These are phyloP conservation scores for Platycheirus albimanus DNA, from an alignment of 2,888 invertebrate genomes.

Conservation along the genomic window DNA sequence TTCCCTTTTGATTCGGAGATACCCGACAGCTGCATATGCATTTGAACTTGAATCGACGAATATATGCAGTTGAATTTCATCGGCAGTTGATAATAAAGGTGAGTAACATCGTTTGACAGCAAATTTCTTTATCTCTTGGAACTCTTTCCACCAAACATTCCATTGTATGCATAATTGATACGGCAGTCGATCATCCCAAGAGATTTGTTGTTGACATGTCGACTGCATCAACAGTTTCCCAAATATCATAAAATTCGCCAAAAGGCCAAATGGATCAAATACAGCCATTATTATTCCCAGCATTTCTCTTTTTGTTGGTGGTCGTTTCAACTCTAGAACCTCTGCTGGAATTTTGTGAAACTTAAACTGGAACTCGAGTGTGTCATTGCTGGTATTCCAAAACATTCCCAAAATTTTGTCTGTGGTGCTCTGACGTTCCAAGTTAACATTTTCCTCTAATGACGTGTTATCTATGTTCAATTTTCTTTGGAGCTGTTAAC, in stretches of 20 bases:
- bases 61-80: not conserved
- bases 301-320: constrained; percentile 74
- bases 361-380: constrained; percentile 50
- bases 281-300: constrained; percentile 75
- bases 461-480: too few relatives aligned
- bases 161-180: not conserved
- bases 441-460: too few relatives aligned
- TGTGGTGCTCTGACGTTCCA: too few relatives aligned
- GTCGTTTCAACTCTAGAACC: constrained; percentile 1
- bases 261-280: constrained; percentile 76
- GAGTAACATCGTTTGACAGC: constrained; percentile 6
- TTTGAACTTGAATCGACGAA: not conserved
- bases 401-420: too few relatives aligned
- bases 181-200: constrained; percentile 14
- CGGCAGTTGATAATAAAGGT: not conserved
- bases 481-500: too few relatives aligned
- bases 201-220: constrained; percentile 26
- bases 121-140: constrained; percentile 4
- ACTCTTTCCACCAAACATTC: not conserved
- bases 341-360: constrained; percentile 37
- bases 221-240: constrained; percentile 38
- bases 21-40: not conserved
- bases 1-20: constrained; percentile 22
- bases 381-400: not conserved
- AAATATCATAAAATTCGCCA: constrained; percentile 71